Percentiles rank a stretch among this genome's conserved stretches.
These are phyloP conservation scores for Lottia scabra DNA, from an alignment of 2,888 invertebrate species.

Conservation along the genomic window DNA sequence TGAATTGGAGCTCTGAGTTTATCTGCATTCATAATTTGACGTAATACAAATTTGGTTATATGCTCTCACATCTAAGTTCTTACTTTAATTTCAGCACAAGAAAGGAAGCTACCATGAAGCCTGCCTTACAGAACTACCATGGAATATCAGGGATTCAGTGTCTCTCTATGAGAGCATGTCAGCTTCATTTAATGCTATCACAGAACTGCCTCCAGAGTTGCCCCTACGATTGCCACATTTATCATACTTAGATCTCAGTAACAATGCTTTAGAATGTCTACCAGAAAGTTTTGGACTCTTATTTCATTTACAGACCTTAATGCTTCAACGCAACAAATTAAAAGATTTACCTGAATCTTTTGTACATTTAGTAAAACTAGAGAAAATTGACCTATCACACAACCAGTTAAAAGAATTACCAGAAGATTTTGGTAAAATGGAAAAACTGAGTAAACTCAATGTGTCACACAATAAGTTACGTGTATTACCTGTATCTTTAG, in stretches of 20 bases:
- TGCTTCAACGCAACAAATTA: constrained; percentile 61
- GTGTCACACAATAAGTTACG: constrained; percentile 63
- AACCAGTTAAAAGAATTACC: constrained; percentile 62
- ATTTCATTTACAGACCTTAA: constrained; percentile 62
- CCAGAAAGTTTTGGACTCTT: constrained; percentile 66
- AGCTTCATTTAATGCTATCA: constrained; percentile 65
- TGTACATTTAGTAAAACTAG: constrained; percentile 60
- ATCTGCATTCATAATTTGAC: too few relatives aligned
- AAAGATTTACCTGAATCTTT: constrained; percentile 60
- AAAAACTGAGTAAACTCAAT: constrained; percentile 60
- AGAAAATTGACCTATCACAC: constrained; percentile 64
- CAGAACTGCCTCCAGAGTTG: constrained; percentile 63
- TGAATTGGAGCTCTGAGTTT: too few relatives aligned
- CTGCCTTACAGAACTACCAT: constrained; percentile 63
- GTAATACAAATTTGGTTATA: too few relatives aligned
- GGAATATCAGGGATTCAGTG: constrained; percentile 62
- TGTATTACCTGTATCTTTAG: constrained; percentile 61
- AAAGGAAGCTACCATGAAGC: constrained; percentile 58
- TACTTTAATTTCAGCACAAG: constrained; percentile 58
- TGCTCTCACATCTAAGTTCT: too few relatives aligned
- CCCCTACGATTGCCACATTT: constrained; percentile 67
- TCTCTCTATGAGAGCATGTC: constrained; percentile 66
- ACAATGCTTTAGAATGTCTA: constrained; percentile 60
- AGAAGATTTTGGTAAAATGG: constrained; percentile 61
- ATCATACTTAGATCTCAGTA: constrained; percentile 61